Percentiles rank a stretch among this genome's conserved stretches.
These are phyloP conservation scores for Helicolenus hilgendorfi DNA, from an alignment of 2,797 vertebrate genomes.

Conservation along the genomic window DNA sequence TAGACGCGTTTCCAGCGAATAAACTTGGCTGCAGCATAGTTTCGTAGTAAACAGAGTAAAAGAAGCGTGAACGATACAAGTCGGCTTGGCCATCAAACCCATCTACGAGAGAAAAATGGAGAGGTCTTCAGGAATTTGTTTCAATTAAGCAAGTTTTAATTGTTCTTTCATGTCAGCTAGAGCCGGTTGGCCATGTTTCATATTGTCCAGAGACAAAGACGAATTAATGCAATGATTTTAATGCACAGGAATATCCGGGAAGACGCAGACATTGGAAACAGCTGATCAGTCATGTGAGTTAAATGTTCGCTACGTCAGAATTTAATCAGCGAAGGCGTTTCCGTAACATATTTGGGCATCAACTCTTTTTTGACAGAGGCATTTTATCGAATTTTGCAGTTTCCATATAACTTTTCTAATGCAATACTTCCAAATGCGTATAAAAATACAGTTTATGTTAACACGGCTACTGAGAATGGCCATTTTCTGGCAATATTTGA, in stretches of 20 bases:
- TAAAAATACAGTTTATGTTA: no score
- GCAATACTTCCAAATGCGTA: no score
- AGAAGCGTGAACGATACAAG: background rate
- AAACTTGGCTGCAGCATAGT: background rate
- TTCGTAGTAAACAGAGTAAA: background rate
- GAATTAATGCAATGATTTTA: background rate
- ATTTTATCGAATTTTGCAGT: background rate
- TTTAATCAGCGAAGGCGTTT: no score
- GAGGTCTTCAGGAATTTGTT: no score
- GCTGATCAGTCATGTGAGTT: no score
- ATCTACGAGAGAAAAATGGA: background rate
- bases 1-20: background rate
- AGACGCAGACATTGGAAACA: rapidly evolving
- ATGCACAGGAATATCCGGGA: background rate
- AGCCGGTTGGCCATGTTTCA: background rate
- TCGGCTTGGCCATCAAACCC: background rate
- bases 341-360: no score
- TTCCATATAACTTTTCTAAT: no score
- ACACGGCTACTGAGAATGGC: no score
- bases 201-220: background rate
- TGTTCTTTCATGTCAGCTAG: background rate
- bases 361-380: background rate
- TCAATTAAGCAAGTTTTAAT: background rate
- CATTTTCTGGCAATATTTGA: no score
- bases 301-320: no score